Evolutionary conservation across 2,113 vertebrate genomes (phyloP).

Genomic region (Apeltes quadracus): DNA sequence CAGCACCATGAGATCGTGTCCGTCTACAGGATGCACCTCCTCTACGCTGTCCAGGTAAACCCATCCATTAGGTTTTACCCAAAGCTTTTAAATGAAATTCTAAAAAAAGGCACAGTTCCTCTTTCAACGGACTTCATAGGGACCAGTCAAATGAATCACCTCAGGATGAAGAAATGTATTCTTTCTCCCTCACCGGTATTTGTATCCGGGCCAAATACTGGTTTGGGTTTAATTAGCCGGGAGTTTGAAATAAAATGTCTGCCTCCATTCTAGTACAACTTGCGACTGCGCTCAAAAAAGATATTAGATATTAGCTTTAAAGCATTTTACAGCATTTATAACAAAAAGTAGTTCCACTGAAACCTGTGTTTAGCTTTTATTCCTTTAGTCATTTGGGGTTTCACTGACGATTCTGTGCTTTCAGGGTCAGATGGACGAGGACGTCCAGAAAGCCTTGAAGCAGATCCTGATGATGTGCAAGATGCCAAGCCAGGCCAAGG

Average conservation of each 20-base stretch:
- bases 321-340: background rate
- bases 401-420: slow-evolving; percentile 5
- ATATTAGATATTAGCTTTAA: background rate
- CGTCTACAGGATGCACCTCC: slow-evolving; percentile 97
- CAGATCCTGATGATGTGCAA: slow-evolving; percentile 98
- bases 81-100: background rate
- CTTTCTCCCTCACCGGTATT: background rate
- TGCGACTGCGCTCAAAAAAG: too few species aligned
- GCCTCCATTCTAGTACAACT: background rate
- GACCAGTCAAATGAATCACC: background rate
- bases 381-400: background rate
- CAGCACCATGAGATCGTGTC: slow-evolving; percentile 94
- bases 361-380: background rate
- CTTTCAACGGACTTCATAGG: too few species aligned
- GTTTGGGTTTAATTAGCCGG: background rate
- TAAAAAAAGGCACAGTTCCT: background rate
- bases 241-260: background rate
- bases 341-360: background rate
- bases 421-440: slow-evolving; percentile 99
- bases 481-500: slow-evolving; percentile 90
- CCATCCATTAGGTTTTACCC: background rate
- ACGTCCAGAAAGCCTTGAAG: slow-evolving; percentile 96
- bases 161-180: background rate
- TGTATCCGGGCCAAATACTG: background rate
- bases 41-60: slow-evolving; percentile 96